Percentiles rank a stretch among this genome's conserved stretches.
These are phyloP conservation scores for Caenorhabditis doughertyi DNA, from an alignment of 2,888 invertebrate genomes.

Conservation along the genomic window DNA sequence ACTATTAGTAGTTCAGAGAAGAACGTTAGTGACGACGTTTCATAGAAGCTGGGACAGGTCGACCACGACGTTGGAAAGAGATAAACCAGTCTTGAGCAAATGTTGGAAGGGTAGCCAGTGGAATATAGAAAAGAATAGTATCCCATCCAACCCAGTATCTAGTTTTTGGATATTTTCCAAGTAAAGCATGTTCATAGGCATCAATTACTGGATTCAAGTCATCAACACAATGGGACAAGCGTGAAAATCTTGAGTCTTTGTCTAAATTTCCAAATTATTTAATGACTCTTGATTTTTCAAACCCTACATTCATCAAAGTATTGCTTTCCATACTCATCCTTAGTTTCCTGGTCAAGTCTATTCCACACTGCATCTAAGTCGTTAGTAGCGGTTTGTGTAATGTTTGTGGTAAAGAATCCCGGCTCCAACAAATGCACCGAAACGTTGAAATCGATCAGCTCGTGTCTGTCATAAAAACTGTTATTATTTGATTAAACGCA, in stretches of 20 bases:
- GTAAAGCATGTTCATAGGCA: slow-evolving; percentile 71
- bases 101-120: slow-evolving; percentile 73
- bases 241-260: slow-evolving; percentile 70
- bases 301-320: slow-evolving; percentile 69
- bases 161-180: slow-evolving; percentile 69
- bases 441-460: slow-evolving; percentile 75
- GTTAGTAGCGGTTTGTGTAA: slow-evolving; percentile 73
- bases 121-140: slow-evolving; percentile 73
- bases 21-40: not conserved
- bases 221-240: slow-evolving; percentile 69
- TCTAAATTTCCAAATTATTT: slow-evolving; percentile 49
- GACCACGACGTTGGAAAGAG: slow-evolving; percentile 62
- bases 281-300: not conserved
- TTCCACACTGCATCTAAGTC: slow-evolving; percentile 71
- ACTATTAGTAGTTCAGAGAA: too few species aligned
- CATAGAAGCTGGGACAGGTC: slow-evolving; percentile 67
- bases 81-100: slow-evolving; percentile 71
- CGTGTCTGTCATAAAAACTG: slow-evolving; percentile 69
- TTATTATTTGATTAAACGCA: slow-evolving; percentile 24
- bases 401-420: slow-evolving; percentile 79
- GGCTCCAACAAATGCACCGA: slow-evolving; percentile 78
- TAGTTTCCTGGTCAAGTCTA: slow-evolving; percentile 60
- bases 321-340: slow-evolving; percentile 67
- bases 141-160: slow-evolving; percentile 75
- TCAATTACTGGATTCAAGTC: slow-evolving; percentile 69